Percentiles rank a stretch among this genome's conserved stretches.
Conservation (phyloP, 2,888 invertebrate genomes). For the Callimorpha dominula region DNA sequence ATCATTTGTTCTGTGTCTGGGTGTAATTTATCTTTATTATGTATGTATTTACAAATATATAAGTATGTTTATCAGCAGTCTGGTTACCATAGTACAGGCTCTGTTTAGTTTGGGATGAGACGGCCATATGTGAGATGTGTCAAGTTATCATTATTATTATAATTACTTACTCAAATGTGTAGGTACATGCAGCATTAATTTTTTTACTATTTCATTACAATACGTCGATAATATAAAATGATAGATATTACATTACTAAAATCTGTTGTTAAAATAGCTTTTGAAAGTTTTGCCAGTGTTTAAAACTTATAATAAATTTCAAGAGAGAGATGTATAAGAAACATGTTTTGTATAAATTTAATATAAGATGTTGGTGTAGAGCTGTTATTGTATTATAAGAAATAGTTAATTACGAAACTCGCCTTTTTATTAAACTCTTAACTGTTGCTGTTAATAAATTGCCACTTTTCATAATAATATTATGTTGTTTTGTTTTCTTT, state of each 20-base stretch:
- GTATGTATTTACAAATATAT: too few species aligned
- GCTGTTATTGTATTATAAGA: conserved; percentile 37
- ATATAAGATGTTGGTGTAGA: conserved; percentile 53
- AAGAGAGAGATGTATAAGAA: conserved; percentile 41
- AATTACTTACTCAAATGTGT: not conserved
- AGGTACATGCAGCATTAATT: not conserved
- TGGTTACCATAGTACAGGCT: too few species aligned
- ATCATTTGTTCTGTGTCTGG: too few species aligned
- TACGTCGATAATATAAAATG: not conserved
- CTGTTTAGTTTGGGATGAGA: too few species aligned
- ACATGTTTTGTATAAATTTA: conserved; percentile 39
- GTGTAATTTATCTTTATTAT: too few species aligned
- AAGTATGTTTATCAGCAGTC: too few species aligned
- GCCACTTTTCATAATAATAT: not conserved
- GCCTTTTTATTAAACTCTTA: conserved; percentile 14
- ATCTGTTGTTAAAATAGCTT: not conserved
- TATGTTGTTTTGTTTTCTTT: not conserved
- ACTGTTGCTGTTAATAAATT: not conserved
- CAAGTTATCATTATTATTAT: too few species aligned
- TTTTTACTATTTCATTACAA: not conserved
- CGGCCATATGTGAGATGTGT: too few species aligned
- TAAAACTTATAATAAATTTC: conserved; percentile 1
- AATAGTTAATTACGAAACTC: conserved; percentile 8
- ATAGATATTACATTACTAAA: not conserved
- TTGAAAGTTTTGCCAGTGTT: conserved; percentile 19